These are phyloP conservation scores for Halocynthia aurantium DNA, from an alignment of 23 tunicate species.

Conservation along the genomic window DNA sequence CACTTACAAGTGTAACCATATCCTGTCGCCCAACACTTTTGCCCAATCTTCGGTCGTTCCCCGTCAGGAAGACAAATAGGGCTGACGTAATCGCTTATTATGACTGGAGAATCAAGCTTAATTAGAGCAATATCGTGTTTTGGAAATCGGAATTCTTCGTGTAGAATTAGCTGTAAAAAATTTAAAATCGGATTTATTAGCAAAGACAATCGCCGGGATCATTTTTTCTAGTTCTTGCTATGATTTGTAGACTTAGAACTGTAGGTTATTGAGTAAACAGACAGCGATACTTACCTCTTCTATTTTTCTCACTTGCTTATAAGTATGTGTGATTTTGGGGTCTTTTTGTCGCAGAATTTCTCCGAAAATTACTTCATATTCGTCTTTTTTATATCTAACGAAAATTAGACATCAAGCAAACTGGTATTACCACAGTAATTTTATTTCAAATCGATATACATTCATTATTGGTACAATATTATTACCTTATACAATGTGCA, in stretches of 20 bases:
- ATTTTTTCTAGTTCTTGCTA: too few species aligned
- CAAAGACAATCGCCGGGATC: too few species aligned
- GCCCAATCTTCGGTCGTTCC: slow-evolving; percentile 9
- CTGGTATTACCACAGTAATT: neutral
- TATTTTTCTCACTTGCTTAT: neutral
- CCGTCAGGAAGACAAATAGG: slow-evolving; percentile 21
- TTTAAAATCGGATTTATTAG: neutral
- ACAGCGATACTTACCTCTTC: neutral
- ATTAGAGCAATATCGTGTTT: slow-evolving; percentile 14
- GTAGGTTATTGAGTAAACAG: neutral
- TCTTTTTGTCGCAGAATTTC: neutral
- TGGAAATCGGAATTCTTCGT: neutral
- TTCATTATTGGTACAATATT: neutral
- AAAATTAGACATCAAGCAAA: neutral
- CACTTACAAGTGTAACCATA: slow-evolving; percentile 17
- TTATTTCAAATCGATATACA: neutral
- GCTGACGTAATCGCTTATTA: slow-evolving; percentile 13
- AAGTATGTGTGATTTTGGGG: neutral
- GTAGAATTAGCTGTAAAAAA: neutral
- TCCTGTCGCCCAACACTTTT: slow-evolving; percentile 6
- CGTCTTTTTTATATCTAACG: neutral
- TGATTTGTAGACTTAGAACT: too few species aligned
- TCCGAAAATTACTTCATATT: neutral
- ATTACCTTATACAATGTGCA: slow-evolving; percentile 16
- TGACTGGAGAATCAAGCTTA: neutral